phyloP scores from a whole-genome alignment of 2,888 invertebrate species.

The Coecobrya sp. region DNA sequence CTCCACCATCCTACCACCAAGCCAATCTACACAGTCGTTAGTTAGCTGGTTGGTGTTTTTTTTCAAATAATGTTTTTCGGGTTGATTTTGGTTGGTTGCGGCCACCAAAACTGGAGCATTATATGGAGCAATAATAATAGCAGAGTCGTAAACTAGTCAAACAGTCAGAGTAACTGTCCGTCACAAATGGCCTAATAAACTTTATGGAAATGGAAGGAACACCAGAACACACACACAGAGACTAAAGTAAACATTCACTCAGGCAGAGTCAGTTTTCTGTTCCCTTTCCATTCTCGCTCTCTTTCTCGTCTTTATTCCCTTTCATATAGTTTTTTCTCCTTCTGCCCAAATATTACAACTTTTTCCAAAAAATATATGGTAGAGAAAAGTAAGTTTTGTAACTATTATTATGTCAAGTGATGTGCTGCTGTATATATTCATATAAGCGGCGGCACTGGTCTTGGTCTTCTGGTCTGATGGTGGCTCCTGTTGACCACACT shows the following conservation, averaged over 20 bases:
- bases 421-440: background rate
- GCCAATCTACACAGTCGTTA: slow-evolving; percentile 12
- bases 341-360: slow-evolving; percentile 34
- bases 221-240: slow-evolving; percentile 19
- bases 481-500: slow-evolving; percentile 61
- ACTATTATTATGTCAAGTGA: background rate
- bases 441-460: background rate
- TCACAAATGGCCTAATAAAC: slow-evolving; percentile 85
- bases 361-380: slow-evolving; percentile 33
- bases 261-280: background rate
- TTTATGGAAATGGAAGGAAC: slow-evolving; percentile 75
- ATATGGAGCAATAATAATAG: slow-evolving; percentile 67
- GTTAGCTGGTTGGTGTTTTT: slow-evolving; percentile 7
- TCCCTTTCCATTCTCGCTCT: background rate
- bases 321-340: background rate
- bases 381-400: slow-evolving; percentile 14
- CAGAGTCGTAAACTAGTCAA: slow-evolving; percentile 82
- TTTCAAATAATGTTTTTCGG: slow-evolving; percentile 20
- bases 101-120: slow-evolving; percentile 37
- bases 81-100: slow-evolving; percentile 26
- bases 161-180: slow-evolving; percentile 83
- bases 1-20: background rate
- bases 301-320: background rate
- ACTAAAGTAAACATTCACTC: slow-evolving; percentile 20
- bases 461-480: background rate